Evolutionary conservation across 2,113 vertebrate genomes (phyloP), one percentile per base, ranked within the genome.

Genomic region (Ceyx melanurus): DNA sequence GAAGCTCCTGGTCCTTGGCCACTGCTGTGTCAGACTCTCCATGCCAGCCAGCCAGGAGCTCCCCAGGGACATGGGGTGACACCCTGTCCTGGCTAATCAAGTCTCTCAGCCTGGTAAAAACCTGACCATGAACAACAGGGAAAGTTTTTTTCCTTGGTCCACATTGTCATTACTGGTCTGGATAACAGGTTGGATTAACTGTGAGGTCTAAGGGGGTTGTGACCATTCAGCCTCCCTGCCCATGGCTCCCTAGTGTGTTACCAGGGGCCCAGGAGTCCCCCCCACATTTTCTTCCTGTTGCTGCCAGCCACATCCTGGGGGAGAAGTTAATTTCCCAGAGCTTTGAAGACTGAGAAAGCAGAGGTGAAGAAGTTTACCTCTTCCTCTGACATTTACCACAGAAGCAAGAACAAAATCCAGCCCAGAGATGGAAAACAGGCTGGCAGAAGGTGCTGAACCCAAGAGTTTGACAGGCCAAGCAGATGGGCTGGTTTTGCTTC

Each of bases 171-270:
- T 68, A 16, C 14, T 83, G 33, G 33, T 62, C 37, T 46, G 75
- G 65, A 22, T 10, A 75, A 43, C 6, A 76, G 12, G 5, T 20
- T 58, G 64, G 29, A 77, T 46, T 51, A 78, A 48, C 35, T 0
- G 5, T 42, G 57, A 40, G 10, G 37, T 45, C 25, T 58, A 53
- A 78, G 22, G 21, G 29, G 29, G 10, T 21, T 54, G 35, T 68
- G 23, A 11, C 19, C 31, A 13, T 15, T 48, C 10, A 26, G 22
- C 35, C 17, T 23, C 37, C 22, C 29, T 33, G 25, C 11, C 45
- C 0, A 0, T 74, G n/a, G 13, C 19, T 88, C 42, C 11, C 10
- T 45, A 2, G 2, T 23, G 28, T 3, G 4, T 23, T 71, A 25
- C 57, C 1, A 1, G 54, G 43, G 18, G 8, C 23, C 58, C 54